Conservation (phyloP, 2,113 vertebrate species). For the Saiga tatarica region DNA sequence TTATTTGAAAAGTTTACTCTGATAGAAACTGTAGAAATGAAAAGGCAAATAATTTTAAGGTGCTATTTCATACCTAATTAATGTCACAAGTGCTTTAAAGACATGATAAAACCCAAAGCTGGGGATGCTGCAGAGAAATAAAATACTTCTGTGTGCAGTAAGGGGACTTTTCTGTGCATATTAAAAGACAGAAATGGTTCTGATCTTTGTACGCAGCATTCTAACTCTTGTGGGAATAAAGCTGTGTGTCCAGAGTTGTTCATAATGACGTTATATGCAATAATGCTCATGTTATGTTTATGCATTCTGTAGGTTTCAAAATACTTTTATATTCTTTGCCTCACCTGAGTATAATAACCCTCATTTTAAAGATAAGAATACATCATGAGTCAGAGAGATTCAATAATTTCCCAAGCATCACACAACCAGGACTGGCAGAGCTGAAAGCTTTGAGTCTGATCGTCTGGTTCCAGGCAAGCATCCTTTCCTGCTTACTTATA, state of each 20-base stretch:
- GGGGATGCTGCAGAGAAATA: background rate
- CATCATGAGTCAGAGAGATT: background rate
- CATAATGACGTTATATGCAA: background rate
- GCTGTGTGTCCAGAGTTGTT: background rate
- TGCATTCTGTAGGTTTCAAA: background rate
- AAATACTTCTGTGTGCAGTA: background rate
- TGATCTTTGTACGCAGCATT: background rate
- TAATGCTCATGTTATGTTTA: background rate
- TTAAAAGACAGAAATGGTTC: background rate
- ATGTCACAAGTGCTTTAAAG: background rate
- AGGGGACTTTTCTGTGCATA: background rate
- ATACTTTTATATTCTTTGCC: background rate
- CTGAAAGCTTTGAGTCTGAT: background rate
- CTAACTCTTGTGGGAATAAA: background rate
- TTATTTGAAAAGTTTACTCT: conserved; percentile 22
- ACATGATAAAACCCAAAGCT: background rate
- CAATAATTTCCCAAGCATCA: background rate
- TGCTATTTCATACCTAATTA: background rate
- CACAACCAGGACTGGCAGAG: background rate
- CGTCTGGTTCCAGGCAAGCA: background rate
- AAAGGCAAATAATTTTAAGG: background rate
- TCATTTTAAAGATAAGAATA: conserved; percentile 9
- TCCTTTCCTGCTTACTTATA: background rate
- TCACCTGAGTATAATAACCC: background rate
- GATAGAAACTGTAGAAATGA: background rate